Percentiles rank a stretch among this genome's conserved stretches.
These are phyloP conservation scores for Troides oblongomaculatus DNA, from an alignment of 2,888 invertebrate genomes.

Conservation along the genomic window DNA sequence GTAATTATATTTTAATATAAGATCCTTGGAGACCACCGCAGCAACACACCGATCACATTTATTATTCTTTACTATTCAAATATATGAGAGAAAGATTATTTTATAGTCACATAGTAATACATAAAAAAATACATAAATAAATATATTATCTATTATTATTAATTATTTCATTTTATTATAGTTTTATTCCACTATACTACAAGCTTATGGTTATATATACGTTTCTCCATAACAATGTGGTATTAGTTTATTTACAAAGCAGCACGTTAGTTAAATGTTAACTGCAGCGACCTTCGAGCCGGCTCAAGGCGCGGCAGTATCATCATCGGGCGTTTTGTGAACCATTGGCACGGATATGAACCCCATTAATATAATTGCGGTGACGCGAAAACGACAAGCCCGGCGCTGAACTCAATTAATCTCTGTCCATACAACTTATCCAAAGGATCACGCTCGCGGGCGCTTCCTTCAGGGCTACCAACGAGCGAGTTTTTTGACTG, in stretches of 20 bases:
- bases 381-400: conserved; percentile 21
- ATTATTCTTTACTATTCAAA: not conserved
- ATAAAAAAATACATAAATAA: too few relatives aligned
- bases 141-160: too few relatives aligned
- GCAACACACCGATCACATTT: not conserved
- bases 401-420: conserved; percentile 20
- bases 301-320: too few relatives aligned
- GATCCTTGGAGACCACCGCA: conserved; percentile 20
- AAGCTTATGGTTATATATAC: too few relatives aligned
- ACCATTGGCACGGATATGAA: conserved; percentile 13
- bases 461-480: conserved; percentile 18
- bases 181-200: too few relatives aligned
- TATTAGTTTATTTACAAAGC: too few relatives aligned
- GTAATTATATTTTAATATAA: conserved; percentile 25
- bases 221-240: too few relatives aligned
- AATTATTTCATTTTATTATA: too few relatives aligned
- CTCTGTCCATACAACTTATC: conserved; percentile 27
- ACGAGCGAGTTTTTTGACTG: not conserved
- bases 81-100: not conserved
- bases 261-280: too few relatives aligned
- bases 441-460: conserved; percentile 13
- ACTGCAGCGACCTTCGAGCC: too few relatives aligned
- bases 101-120: too few relatives aligned
- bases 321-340: conserved; percentile 7
- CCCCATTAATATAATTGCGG: conserved; percentile 23